Base-by-base conservation (phyloP, 35 echinoderm and acorn worm species). In the Strongylocentrotus purpuratus region DNA sequence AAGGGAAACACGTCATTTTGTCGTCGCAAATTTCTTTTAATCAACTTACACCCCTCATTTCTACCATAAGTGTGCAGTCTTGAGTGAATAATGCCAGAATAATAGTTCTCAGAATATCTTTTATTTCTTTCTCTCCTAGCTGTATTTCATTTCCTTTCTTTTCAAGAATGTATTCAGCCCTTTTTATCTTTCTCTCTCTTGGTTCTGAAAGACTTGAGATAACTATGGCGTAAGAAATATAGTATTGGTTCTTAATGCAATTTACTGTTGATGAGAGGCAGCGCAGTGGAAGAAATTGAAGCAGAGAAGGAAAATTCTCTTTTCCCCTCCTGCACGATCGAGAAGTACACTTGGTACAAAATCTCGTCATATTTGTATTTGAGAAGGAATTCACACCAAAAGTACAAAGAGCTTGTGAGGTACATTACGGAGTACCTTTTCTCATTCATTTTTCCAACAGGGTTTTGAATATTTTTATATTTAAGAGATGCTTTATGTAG, bases 51-150 rank as follows among this genome's bases (percentile, higher is more conserved):
- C 28, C 28, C 35, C 20, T 22, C 65, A 28, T 18, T 8, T 22
- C 65, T 28, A n/a, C 65, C 65, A 78, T 78, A 78, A 78, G 20
- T 78, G 65, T 78, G 65, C 65, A 78, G 65, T 78, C 65, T 78
- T n/a, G 65, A n/a, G 65, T 78, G 65, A 78, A 78, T 78, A 78
- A 78, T 78, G 65, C 20, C 65, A 78, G 65, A 78, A 78, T 78
- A 78, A 78, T 78, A 78, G 65, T 28, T 78, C 65, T 78, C 20
- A 78, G 65, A 78, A 78, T 28, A 15, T 78, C 28, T 17, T 9
- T 17, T n/a, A 78, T 78, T 78, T 78, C 8, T 70, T 78, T 1
- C 65, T 7, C 65, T n/a, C 28, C 22, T 78, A 28, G 65, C 65
- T 28, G 65, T 78, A 78, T 78, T 78, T 78, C 20, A 78, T 78